Base-by-base conservation (phyloP, 2,797 vertebrate species). In the Nannoperca australis region DNA sequence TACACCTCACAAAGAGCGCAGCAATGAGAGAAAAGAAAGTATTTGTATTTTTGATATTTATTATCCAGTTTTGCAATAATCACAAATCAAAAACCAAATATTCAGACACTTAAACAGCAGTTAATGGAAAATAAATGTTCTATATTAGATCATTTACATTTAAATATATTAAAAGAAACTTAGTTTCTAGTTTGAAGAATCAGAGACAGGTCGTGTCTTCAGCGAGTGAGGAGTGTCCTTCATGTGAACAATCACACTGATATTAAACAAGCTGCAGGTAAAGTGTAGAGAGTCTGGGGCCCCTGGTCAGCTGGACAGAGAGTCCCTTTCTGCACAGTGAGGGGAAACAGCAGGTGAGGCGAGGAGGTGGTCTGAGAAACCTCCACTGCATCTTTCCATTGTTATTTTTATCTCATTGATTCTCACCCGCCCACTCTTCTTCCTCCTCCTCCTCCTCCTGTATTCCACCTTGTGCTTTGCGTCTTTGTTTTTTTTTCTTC, bases 321-420 rank as follows among this genome's bases (percentile, higher is more conserved):
- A 8, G 49, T 15, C 63, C 4, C 5, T 17, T 62, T 34, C 44
- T 5, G 62, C 66, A 11, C 72, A 82, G 68, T 44, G 72, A 63
- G 73, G 73, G 78, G 76, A 82, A 67, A 12, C 79, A 14, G 69
- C 72, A 58, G 60, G 77, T 73, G 81, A 72, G 78, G 70, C 64
- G 78, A 66, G 36, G 55, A 47, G 78, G 67, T 24, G 65, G 66
- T 79, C 84, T 86, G 87, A 84, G 79, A 91, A 92, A 83, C 58
- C 75, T 78, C 38, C 51, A 62, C 65, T 59, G 49, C 68, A 82
- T 81, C 83, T 84, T 78, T 79, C 74, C 79, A 67, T 54, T 84
- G 84, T 90, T 90, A 82, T 91, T 89, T 91, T 85, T 82, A 78
- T 86, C 78, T 83, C 68, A 7, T 56, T 78, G 34, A 15, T 77